phyloP scores from a whole-genome alignment of 2,113 vertebrate species.

The Thinocorus orbignyianus region DNA sequence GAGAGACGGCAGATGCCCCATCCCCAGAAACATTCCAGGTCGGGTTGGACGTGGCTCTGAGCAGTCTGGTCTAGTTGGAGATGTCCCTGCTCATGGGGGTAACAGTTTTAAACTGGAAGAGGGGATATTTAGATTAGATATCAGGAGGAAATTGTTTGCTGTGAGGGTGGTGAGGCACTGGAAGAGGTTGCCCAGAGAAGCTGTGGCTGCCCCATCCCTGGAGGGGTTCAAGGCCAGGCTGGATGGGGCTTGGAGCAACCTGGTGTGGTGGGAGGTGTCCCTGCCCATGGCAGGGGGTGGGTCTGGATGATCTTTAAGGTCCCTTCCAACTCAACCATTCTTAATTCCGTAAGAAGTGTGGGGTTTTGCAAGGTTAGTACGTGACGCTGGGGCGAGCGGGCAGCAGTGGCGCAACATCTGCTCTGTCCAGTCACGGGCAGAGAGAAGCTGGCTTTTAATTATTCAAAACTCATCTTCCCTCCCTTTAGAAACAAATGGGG shows the following conservation, averaged over 20 bases:
- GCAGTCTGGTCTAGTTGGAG: neutral
- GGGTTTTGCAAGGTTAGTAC: neutral
- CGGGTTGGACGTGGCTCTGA: neutral
- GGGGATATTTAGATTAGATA: neutral
- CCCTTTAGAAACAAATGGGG: constrained; percentile 53
- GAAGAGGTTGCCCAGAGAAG: neutral
- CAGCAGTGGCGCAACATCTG: neutral
- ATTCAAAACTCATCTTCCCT: constrained; percentile 56
- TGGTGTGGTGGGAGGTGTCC: rapidly evolving
- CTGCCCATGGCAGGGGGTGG: neutral
- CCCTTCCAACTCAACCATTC: neutral
- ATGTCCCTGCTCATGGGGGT: neutral
- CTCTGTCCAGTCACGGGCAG: neutral
- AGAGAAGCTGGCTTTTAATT: constrained; percentile 26
- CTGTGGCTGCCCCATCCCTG: neutral
- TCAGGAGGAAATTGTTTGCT: rapidly evolving
- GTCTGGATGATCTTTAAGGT: rapidly evolving
- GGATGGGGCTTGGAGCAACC: neutral
- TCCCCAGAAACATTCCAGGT: neutral
- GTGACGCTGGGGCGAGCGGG: rapidly evolving
- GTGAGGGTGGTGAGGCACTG: rapidly evolving
- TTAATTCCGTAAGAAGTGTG: neutral
- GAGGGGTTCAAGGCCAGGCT: rapidly evolving
- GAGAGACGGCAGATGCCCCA: neutral
- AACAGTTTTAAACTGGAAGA: neutral